Percentiles rank a stretch among this genome's conserved stretches.
These are phyloP conservation scores for Cynaeus angustus DNA, from an alignment of 2,888 invertebrate genomes.

Conservation along the genomic window DNA sequence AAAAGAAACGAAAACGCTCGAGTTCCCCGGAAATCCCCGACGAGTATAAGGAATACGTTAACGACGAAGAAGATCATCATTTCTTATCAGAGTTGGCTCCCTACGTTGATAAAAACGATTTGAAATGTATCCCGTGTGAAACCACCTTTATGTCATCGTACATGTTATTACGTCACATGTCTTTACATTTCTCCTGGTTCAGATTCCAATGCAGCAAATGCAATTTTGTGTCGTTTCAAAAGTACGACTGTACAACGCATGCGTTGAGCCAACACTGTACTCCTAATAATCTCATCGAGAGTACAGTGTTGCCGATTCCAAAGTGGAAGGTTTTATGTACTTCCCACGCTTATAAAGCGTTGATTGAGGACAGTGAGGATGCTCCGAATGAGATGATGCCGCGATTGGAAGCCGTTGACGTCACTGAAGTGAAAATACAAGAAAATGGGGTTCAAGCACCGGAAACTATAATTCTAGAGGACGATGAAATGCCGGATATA, in stretches of 20 bases:
- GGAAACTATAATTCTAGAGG: constrained; percentile 27
- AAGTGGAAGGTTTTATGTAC: constrained; percentile 64
- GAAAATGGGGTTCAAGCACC: background rate
- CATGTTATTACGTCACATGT: constrained; percentile 78
- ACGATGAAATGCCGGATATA: constrained; percentile 31
- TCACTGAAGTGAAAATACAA: constrained; percentile 2
- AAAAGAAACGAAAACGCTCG: constrained; percentile 18
- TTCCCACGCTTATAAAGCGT: constrained; percentile 60
- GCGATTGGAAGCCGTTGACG: constrained; percentile 11
- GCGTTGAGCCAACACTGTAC: constrained; percentile 78
- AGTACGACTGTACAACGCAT: constrained; percentile 79
- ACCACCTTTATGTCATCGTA: constrained; percentile 70
- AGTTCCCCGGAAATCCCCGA: background rate
- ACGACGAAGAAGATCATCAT: constrained; percentile 40
- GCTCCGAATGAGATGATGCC: constrained; percentile 16
- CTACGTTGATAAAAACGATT: constrained; percentile 70
- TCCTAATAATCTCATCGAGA: constrained; percentile 70
- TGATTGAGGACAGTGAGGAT: constrained; percentile 47
- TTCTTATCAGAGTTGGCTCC: constrained; percentile 55
- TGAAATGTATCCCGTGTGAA: constrained; percentile 75
- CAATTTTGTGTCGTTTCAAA: constrained; percentile 79
- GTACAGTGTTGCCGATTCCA: constrained; percentile 66
- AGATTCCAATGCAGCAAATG: constrained; percentile 86
- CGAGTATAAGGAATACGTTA: constrained; percentile 29
- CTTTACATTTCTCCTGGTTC: constrained; percentile 81